Evolutionary conservation across 1,140 invertebrate species (phyloP), one percentile per base, ranked within the genome.

Genomic region (Apis cerana): DNA sequence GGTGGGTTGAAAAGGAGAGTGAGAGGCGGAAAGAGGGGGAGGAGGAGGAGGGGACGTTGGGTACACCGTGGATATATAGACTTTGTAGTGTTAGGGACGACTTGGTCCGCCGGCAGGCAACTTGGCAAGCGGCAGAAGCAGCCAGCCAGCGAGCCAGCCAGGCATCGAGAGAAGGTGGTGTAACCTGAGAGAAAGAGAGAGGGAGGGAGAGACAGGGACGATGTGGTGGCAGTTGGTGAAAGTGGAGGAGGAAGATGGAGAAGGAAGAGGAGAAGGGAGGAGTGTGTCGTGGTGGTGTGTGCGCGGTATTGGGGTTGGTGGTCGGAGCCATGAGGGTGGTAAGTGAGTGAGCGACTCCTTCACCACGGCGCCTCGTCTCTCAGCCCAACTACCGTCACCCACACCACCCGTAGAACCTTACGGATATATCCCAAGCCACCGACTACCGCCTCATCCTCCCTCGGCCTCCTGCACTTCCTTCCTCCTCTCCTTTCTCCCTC

Each of bases 261-360:
- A 62, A 13, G 21, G 59, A 56, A 52, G n/a, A 23, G 21, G 67
- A 69, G 48, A 33, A 33, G 68, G 71, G 84, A 82, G 69, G 82
- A 79, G 76, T 83, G 9, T 81, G 33, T 43, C 33, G 33, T 75
- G 68, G 79, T 80, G 86, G 81, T 84, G 90, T 84, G 90, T 80
- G 89, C 84, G 75, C 76, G 84, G 85, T 90, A 91, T 91, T 89
- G 90, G 90, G 90, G 88, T 91, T 89, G 90, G 88, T 81, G 91
- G 90, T 91, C 85, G 91, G 89, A 91, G 89, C 91, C 87, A 92
- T 85, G 90, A 93, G 92, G 91, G 92, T 92, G 91, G 92, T 92
- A 93, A 92, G 92, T 93, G 92, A 93, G 92, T 92, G 92, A 93
- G 91, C 91, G 91, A 93, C 92, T 92, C 92, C 91, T 93, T 92